Percentiles rank a stretch among this genome's conserved stretches.
phyloP scores from a whole-genome alignment of 2,797 vertebrate species.

The Amniataba percoides region DNA sequence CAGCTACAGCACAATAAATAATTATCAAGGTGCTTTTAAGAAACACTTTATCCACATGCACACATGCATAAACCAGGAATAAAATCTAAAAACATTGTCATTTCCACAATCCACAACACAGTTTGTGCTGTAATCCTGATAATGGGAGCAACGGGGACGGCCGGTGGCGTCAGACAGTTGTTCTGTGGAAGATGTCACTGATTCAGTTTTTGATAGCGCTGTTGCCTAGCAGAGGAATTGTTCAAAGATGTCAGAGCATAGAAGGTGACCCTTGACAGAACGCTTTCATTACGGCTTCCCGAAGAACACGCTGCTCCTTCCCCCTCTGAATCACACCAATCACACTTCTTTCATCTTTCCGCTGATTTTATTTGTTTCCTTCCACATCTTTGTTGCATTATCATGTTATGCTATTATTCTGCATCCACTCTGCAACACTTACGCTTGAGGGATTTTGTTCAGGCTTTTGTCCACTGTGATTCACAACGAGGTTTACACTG shows the following conservation, averaged over 20 bases:
- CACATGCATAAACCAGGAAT: neutral
- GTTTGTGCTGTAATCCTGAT: neutral
- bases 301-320: neutral
- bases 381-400: neutral
- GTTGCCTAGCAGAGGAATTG: constrained; percentile 27
- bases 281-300: neutral
- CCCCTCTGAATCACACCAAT: neutral
- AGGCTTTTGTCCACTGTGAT: constrained; percentile 3
- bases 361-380: constrained; percentile 10
- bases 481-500: constrained; percentile 1
- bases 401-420: constrained; percentile 6
- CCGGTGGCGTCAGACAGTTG: neutral
- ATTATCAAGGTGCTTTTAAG: neutral
- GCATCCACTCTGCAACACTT: neutral
- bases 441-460: neutral
- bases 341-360: constrained; percentile 6
- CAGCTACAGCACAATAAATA: constrained; percentile 8
- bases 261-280: constrained; percentile 20
- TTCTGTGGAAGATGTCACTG: constrained; percentile 12
- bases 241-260: constrained; percentile 21
- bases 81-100: neutral
- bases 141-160: neutral
- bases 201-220: neutral
- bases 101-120: neutral
- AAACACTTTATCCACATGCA: neutral